Evolutionary conservation across 2,797 vertebrate species (phyloP).

Genomic region (Enteromius argenteus): DNA sequence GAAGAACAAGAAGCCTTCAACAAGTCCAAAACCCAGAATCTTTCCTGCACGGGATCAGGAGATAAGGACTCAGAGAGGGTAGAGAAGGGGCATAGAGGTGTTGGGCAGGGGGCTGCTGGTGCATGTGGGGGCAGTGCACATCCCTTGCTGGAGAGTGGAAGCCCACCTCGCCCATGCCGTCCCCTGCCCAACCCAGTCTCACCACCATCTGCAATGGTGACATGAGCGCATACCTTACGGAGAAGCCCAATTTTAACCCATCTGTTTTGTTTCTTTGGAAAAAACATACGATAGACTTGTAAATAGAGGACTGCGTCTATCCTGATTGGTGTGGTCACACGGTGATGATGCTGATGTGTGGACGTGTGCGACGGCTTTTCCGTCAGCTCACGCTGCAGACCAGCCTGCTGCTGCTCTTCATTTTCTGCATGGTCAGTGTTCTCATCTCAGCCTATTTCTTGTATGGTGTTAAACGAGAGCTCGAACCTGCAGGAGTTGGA

Average conservation of each 20-base stretch:
- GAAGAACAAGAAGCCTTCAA: conserved; percentile 41
- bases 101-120: conserved; percentile 71
- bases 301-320: conserved; percentile 39
- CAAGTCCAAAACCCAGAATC: conserved; percentile 9
- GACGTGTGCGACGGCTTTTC: conserved; percentile 90
- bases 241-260: conserved; percentile 73
- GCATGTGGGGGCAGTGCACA: conserved; percentile 50
- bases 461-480: conserved; percentile 94
- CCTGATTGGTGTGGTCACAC: conserved; percentile 53
- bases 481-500: conserved; percentile 84
- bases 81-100: conserved; percentile 61
- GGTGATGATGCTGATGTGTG: conserved; percentile 92
- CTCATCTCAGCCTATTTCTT: conserved; percentile 98
- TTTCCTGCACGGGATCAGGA: conserved; percentile 45
- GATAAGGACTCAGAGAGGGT: conserved; percentile 57
- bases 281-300: conserved; percentile 19
- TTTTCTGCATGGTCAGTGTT: conserved; percentile 95
- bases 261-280: conserved; percentile 64
- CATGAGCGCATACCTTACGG: conserved; percentile 78
- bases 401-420: conserved; percentile 92
- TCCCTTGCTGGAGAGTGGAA: conserved; percentile 61
- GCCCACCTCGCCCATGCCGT: conserved; percentile 61
- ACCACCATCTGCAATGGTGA: conserved; percentile 83
- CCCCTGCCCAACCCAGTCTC: conserved; percentile 66
- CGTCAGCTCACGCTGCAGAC: conserved; percentile 95